A percentile compares a stretch with the other conserved stretches of the same genome.
phyloP scores from a whole-genome alignment of 1,140 invertebrate species.

The Amphibalanus amphitrite region DNA sequence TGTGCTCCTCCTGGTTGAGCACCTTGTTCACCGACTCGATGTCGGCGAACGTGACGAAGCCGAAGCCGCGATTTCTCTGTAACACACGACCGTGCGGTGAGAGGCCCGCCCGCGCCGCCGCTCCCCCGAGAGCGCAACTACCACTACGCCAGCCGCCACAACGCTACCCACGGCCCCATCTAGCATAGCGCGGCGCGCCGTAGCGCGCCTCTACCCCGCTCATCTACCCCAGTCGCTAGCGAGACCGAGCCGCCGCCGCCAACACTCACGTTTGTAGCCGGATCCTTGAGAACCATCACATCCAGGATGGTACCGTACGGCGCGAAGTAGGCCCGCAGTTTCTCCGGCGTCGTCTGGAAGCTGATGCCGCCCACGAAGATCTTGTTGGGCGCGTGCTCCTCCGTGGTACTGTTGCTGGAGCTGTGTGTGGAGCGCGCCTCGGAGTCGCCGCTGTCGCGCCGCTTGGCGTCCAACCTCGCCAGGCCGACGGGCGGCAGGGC shows the following conservation, averaged over 20 bases:
- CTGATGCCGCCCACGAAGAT: conserved; percentile 76
- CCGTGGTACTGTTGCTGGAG: conserved; percentile 2
- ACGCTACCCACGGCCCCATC: background rate
- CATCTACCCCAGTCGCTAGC: background rate
- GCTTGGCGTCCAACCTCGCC: background rate
- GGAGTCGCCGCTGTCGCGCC: conserved; percentile 3
- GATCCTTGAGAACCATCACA: conserved; percentile 85
- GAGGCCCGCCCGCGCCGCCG: background rate
- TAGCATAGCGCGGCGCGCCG: background rate
- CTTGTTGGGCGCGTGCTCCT: conserved; percentile 64
- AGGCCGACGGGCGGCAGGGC: background rate
- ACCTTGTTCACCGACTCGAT: conserved; percentile 75
- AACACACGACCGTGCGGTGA: conserved; percentile 23
- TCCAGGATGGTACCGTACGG: conserved; percentile 84
- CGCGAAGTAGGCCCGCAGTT: conserved; percentile 71
- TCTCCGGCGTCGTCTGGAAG: conserved; percentile 80
- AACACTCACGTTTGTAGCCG: conserved; percentile 64
- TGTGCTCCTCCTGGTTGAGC: conserved; percentile 72
- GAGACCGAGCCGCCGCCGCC: too few species aligned
- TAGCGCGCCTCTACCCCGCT: background rate
- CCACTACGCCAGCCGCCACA: background rate
- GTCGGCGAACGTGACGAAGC: conserved; percentile 82
- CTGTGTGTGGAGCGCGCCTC: conserved; percentile 1
- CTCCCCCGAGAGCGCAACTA: background rate
- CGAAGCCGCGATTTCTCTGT: conserved; percentile 80